Evolutionary conservation across 2,797 vertebrate species (phyloP), one percentile per base, ranked within the genome.

Genomic region (Oreochromis mossambicus): DNA sequence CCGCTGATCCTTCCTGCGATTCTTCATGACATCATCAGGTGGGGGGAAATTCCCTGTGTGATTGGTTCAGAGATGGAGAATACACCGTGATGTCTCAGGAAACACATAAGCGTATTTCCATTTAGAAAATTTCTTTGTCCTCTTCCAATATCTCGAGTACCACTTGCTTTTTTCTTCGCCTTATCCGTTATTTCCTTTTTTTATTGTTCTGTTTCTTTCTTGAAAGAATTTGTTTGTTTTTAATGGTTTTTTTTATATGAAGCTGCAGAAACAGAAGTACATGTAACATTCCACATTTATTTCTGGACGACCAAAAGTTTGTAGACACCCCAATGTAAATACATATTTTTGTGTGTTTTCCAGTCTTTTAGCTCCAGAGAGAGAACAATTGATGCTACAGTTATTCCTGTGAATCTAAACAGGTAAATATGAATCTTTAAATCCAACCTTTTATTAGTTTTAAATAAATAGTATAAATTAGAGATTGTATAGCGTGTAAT

Each of bases 11-110:
- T n/a, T 41, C 32, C 41, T 81, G 43, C 52, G 8, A 63, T 38
- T 55, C 24, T 61, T 41, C 51, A 26, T 83, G 26, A 63, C 86
- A 63, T 83, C 79, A 87, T 1, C 5, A 56, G 24, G 3, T 7
- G 8, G 24, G 66, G 87, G 93, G 91, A 89, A 88, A 92, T 11
- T 78, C 83, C 91, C 88, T 21, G 2, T 61, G 3, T 38, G 78
- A 92, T 86, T 91, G 89, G 91, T 70, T 56, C 8, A 88, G 58
- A 46, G 58, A 17, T 6, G 76, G 84, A 61, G 73, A 77, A 21
- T 68, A 80, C 79, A 4, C 86, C 85, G 6, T 26, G 34, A 83
- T 79, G 86, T 91, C 84, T 87, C 79, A 61, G 77, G 41, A 77
- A 66, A 8, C 4, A 50, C 24, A 73, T 9, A 1, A 38, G 12